Evolutionary conservation across 2,113 vertebrate genomes (phyloP).

Genomic region (Sapajus apella): DNA sequence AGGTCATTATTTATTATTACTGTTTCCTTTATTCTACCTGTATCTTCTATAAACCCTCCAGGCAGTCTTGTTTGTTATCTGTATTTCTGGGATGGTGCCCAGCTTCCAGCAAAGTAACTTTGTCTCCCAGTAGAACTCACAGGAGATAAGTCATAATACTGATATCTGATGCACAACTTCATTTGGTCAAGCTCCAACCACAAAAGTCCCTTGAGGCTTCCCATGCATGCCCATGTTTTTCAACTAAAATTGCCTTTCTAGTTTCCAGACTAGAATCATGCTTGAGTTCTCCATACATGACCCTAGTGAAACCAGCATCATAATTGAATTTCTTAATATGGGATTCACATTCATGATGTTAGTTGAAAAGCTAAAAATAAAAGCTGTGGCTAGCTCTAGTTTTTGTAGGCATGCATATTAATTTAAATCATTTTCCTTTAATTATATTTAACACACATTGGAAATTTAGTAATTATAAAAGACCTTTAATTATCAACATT

Average conservation of each 20-base stretch:
- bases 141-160: neutral
- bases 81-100: neutral
- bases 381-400: slow-evolving; percentile 56
- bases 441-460: slow-evolving; percentile 75
- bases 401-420: slow-evolving; percentile 63
- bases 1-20: neutral
- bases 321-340: slow-evolving; percentile 50
- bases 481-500: slow-evolving; percentile 78
- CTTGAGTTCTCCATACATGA: neutral
- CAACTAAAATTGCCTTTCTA: neutral
- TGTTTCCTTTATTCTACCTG: neutral
- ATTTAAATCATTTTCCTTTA: slow-evolving; percentile 68
- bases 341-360: slow-evolving; percentile 42
- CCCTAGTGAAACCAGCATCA: neutral
- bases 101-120: neutral
- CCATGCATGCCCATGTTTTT: neutral
- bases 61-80: neutral
- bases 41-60: neutral
- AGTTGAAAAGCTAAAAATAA: slow-evolving; percentile 66
- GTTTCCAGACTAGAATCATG: neutral
- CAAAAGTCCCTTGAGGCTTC: neutral
- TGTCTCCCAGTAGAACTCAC: neutral
- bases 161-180: neutral
- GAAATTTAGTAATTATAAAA: slow-evolving; percentile 74
- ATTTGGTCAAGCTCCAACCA: neutral